Conservation (phyloP, 2,797 vertebrate species). For the Aldrovandia affinis region DNA sequence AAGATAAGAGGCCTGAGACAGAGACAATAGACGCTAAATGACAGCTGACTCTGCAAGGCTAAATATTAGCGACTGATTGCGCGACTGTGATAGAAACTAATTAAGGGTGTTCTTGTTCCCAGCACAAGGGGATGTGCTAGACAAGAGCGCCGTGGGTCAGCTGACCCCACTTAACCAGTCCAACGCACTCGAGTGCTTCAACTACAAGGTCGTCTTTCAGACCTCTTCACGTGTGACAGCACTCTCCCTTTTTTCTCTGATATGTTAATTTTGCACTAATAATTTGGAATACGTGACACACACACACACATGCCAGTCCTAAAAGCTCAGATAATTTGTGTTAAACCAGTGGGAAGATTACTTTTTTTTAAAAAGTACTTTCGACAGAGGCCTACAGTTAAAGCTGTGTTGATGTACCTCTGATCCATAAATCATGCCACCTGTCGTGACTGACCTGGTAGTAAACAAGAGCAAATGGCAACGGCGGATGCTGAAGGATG, state of each 20-base stretch:
- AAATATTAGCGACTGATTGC: background rate
- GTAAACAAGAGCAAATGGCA: too few species aligned
- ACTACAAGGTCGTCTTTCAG: slow-evolving; percentile 34
- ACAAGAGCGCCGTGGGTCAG: slow-evolving; percentile 45
- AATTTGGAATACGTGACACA: too few species aligned
- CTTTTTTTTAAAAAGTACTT: background rate
- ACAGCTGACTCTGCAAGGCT: background rate
- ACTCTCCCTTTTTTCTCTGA: too few species aligned
- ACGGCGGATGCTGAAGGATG: too few species aligned
- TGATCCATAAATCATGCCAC: background rate
- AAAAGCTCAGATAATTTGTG: background rate
- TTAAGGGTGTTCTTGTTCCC: background rate
- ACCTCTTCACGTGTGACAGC: background rate
- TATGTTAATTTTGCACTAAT: background rate
- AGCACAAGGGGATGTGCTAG: slow-evolving; percentile 43
- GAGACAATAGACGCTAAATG: background rate
- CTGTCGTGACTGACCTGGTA: too few species aligned
- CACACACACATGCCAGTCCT: background rate
- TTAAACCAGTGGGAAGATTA: background rate
- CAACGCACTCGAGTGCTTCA: slow-evolving; percentile 45
- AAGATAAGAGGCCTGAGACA: background rate
- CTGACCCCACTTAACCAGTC: slow-evolving; percentile 56
- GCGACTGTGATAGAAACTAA: background rate
- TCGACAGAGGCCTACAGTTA: background rate
- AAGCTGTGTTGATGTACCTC: background rate